Conservation (phyloP, 2,113 vertebrate genomes). For the Osmerus mordax region DNA sequence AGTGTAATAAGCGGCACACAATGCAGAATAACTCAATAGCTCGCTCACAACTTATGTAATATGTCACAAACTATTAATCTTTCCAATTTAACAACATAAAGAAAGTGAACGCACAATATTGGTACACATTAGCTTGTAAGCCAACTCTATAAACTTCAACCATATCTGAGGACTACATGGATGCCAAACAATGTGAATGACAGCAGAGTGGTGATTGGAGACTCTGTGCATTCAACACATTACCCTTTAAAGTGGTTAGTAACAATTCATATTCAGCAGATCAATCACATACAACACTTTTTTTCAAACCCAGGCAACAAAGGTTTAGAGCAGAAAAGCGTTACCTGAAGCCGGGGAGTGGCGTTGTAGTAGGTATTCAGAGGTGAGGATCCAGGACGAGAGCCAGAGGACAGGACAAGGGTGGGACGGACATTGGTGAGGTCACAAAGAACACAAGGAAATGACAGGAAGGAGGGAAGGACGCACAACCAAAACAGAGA, state of each 20-base stretch:
- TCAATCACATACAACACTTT: slow-evolving; percentile 10
- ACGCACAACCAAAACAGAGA: slow-evolving; percentile 10
- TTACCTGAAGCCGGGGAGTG: slow-evolving; percentile 67
- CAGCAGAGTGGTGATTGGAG: slow-evolving; percentile 69
- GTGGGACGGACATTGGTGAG: slow-evolving; percentile 60
- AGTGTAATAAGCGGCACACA: too few species aligned
- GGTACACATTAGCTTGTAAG: too few species aligned
- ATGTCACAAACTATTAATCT: too few species aligned
- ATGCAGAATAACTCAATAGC: too few species aligned
- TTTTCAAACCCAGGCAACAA: slow-evolving; percentile 52
- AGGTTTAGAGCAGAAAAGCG: slow-evolving; percentile 61
- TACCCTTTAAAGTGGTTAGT: slow-evolving; percentile 60
- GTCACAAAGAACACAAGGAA: slow-evolving; percentile 52
- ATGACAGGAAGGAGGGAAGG: slow-evolving; percentile 37
- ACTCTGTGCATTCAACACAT: slow-evolving; percentile 75
- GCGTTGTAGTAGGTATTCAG: slow-evolving; percentile 61
- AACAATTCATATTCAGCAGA: slow-evolving; percentile 38
- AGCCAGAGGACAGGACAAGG: slow-evolving; percentile 70
- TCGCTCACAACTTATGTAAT: too few species aligned
- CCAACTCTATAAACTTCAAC: too few species aligned
- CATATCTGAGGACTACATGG: not conserved
- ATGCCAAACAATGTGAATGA: slow-evolving; percentile 80
- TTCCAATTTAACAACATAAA: too few species aligned
- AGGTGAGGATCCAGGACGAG: slow-evolving; percentile 66
- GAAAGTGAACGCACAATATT: too few species aligned